Base-by-base conservation (phyloP, 2,113 vertebrate genomes). In the Okapia johnstoni region DNA sequence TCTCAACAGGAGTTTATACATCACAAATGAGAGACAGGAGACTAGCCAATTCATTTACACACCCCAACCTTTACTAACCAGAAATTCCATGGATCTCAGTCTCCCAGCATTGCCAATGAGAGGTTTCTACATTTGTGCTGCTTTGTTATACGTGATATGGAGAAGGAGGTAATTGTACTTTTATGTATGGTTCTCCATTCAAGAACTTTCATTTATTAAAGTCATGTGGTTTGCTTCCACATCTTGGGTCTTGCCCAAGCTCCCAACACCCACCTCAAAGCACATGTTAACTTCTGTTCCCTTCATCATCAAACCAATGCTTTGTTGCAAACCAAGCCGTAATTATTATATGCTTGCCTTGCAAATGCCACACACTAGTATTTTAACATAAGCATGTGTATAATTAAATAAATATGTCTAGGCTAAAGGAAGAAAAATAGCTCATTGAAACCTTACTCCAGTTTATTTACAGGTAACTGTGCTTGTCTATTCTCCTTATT, bases 391-490 rank as follows among this genome's bases (percentile, higher is more conserved):
- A 46, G 89, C 48, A 26, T 94, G 26, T 80, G 16, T 79, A 14
- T 94, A 87, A 92, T 80, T 94, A 76, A 48, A 70, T 94, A 85
- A 88, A 57, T 92, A 58, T 84, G 46, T 80, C 73, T 96, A 23
- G 94, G 48, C 46, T 84, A 92, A 88, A 90, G 6, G 66, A 85
- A 96, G 2, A 93, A 86, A 98, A 97, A 23, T 23, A 96, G 36
- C 40, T 55, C 54, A 8, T 90, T 83, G 28, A 33, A 84, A 85
- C 25, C 61, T 88, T 85, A 88, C 46, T 96, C 50, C 77, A 98
- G 50, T 93, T 97, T 83, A 76, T 92, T 94, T 97, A 83, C 19
- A 98, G 46, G 83, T 90, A 96, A 95, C 96, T 15, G 63, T 73
- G 30, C 80, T 97, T 88, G 80, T 95, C 90, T 89, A 50, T 0